A percentile compares a stretch with the other conserved stretches of the same genome.
phyloP scores from a whole-genome alignment of 2,797 vertebrate genomes.

The Todus mexicanus region DNA sequence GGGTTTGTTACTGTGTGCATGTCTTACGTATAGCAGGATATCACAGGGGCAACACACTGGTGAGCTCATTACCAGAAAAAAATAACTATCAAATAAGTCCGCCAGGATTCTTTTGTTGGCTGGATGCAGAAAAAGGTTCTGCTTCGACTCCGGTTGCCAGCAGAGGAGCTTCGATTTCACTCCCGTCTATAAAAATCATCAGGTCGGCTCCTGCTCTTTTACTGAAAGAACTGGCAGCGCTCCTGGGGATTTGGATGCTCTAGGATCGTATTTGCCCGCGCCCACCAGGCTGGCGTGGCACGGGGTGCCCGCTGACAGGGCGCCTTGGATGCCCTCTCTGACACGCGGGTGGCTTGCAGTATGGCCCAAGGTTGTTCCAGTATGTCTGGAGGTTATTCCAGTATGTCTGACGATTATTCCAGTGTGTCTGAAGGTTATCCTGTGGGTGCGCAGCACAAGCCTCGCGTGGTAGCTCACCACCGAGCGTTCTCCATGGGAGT shows the following conservation, averaged over 20 bases:
- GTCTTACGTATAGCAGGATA: rapidly evolving
- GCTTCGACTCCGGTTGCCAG: neutral
- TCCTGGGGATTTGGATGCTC: neutral
- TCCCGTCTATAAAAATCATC: neutral
- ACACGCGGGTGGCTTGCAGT: rapidly evolving
- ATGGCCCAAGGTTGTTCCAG: rapidly evolving
- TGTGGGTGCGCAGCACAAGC: rapidly evolving
- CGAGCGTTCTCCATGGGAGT: rapidly evolving
- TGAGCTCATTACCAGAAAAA: neutral
- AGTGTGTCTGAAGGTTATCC: neutral
- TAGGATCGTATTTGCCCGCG: neutral
- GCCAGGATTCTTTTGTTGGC: neutral
- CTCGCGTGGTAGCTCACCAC: rapidly evolving
- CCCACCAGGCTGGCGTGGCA: neutral
- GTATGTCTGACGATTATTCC: rapidly evolving
- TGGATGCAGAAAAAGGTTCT: neutral
- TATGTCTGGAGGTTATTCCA: rapidly evolving
- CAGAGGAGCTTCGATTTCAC: neutral
- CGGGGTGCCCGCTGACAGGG: neutral
- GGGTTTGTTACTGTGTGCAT: neutral
- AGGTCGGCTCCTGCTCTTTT: neutral
- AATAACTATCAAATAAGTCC: neutral
- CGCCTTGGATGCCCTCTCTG: neutral
- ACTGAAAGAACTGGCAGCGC: neutral
- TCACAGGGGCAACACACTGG: neutral